Evolutionary conservation across 1,140 invertebrate genomes (phyloP).

Genomic region (Meloidogyne floridensis): DNA sequence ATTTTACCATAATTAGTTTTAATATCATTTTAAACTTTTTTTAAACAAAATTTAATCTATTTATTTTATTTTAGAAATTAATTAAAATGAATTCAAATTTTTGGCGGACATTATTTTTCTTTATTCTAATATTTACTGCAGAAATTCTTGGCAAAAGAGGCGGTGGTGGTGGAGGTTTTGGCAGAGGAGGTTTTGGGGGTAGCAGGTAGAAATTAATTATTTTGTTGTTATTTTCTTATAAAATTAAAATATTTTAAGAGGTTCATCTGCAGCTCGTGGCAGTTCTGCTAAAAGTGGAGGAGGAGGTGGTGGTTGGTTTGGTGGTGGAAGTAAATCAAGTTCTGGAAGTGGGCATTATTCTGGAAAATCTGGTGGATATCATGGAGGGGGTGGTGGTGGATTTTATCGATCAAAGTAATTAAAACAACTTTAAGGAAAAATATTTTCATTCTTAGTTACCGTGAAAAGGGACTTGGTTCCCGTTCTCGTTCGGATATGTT

Average conservation of each 20-base stretch:
- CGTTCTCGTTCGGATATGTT: slow-evolving; percentile 56
- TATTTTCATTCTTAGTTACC: slow-evolving; percentile 39
- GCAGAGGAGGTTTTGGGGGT: slow-evolving; percentile 29
- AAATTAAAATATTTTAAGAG: slow-evolving; percentile 7
- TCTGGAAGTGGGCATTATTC: slow-evolving; percentile 26
- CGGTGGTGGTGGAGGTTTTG: neutral
- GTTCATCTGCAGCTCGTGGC: slow-evolving; percentile 24
- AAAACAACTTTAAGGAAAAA: neutral
- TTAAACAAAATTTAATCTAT: no score
- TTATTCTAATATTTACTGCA: neutral
- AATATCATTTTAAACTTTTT: no score
- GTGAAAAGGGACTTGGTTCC: slow-evolving; percentile 56
- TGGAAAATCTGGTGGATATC: slow-evolving; percentile 28
- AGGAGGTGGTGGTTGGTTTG: slow-evolving; percentile 13
- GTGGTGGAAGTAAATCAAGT: slow-evolving; percentile 26
- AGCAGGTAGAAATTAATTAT: slow-evolving; percentile 11
- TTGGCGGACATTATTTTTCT: neutral
- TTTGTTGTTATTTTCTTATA: no score
- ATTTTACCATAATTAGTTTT: no score
- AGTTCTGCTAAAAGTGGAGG: slow-evolving; percentile 23
- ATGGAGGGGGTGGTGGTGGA: slow-evolving; percentile 28
- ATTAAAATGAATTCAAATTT: neutral
- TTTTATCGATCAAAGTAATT: neutral
- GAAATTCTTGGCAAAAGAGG: neutral
- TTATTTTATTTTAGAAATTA: neutral